phyloP scores from a whole-genome alignment of 2,797 vertebrate genomes.

The Sebastes iracundus region DNA sequence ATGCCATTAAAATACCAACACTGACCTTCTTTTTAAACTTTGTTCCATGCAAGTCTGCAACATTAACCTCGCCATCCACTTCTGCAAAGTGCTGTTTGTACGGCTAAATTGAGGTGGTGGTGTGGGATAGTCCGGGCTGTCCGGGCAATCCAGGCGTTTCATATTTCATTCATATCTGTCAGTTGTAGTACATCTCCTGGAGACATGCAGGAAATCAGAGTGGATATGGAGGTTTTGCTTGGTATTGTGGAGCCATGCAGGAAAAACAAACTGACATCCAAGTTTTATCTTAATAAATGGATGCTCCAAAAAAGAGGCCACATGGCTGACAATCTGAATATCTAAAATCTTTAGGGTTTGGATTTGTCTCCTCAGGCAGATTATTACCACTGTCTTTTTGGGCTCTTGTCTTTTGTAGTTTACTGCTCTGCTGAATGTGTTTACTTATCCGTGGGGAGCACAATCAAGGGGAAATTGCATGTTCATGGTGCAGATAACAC shows the following conservation, averaged over 20 bases:
- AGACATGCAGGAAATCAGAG: slow-evolving; percentile 49
- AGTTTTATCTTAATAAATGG: slow-evolving; percentile 49
- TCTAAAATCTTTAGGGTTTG: slow-evolving; percentile 36
- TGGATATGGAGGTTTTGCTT: slow-evolving; percentile 18
- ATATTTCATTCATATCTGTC: slow-evolving; percentile 61
- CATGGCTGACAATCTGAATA: slow-evolving; percentile 23
- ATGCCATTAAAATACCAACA: slow-evolving; percentile 10
- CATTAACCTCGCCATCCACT: background rate
- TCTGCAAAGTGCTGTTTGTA: slow-evolving; percentile 45
- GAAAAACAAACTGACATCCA: slow-evolving; percentile 20
- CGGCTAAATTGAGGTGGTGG: slow-evolving; percentile 38
- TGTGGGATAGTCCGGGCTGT: slow-evolving; percentile 18
- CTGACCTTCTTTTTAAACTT: slow-evolving; percentile 37
- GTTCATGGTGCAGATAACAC: slow-evolving; percentile 78
- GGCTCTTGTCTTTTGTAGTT: slow-evolving; percentile 68
- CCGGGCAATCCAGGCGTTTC: slow-evolving; percentile 37
- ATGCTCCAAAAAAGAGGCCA: background rate
- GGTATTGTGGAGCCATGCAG: slow-evolving; percentile 6
- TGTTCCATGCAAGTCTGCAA: slow-evolving; percentile 12
- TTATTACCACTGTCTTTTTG: slow-evolving; percentile 65
- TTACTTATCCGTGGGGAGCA: slow-evolving; percentile 75
- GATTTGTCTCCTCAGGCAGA: slow-evolving; percentile 61
- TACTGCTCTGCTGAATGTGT: slow-evolving; percentile 72
- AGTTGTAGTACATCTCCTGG: slow-evolving; percentile 33
- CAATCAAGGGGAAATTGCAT: slow-evolving; percentile 82